Evolutionary conservation across 2,888 invertebrate genomes (phyloP), one percentile per base, ranked within the genome.

Genomic region (Amiota mariae): DNA sequence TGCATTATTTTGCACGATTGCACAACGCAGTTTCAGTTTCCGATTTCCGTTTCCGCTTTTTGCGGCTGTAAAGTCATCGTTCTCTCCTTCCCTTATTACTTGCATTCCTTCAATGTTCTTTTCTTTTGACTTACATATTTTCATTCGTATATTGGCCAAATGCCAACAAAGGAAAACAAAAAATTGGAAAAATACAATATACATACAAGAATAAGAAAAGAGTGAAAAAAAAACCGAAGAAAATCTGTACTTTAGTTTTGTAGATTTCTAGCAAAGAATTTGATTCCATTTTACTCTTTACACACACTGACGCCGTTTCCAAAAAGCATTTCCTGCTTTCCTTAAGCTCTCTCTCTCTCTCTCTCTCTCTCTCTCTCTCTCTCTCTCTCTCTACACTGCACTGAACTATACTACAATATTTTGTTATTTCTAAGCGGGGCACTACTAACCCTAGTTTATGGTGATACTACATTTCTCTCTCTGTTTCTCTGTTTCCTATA

Each of bases 1-100:
- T 63, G 63, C 63, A 63, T 63, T 63, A 63, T 63, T 61, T 59
- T 78, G 75, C 78, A 78, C 80, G 80, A 80, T 80, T 80, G 80
- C 80, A 79, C 70, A 72, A 72, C 72, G 72, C 61, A 83, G 82
- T 82, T 85, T 82, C 83, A 84, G 84, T 78, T 82, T 84, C 84
- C 84, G 84, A 85, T 84, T 84, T 85, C 84, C 84, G 85, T 79
- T 84, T 84, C 84, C 85, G 84, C 72, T 82, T 81, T 82, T 49
- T 71, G 63, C 36, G 63, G 83, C 76, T 82, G 83, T 59, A 11
- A 20, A 20, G 20, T 46, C 11, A 36, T 8, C 46, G 11, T 18
- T 46, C 36, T 63, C 12, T 36, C 36, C 63, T 63, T 24, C 46
- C 12, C 4, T 46, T 63, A 13, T n/a, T 61, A 0, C 24, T 36